A percentile compares a stretch with the other conserved stretches of the same genome.
phyloP scores from a whole-genome alignment of 2,113 vertebrate genomes.

The Uria aalge region DNA sequence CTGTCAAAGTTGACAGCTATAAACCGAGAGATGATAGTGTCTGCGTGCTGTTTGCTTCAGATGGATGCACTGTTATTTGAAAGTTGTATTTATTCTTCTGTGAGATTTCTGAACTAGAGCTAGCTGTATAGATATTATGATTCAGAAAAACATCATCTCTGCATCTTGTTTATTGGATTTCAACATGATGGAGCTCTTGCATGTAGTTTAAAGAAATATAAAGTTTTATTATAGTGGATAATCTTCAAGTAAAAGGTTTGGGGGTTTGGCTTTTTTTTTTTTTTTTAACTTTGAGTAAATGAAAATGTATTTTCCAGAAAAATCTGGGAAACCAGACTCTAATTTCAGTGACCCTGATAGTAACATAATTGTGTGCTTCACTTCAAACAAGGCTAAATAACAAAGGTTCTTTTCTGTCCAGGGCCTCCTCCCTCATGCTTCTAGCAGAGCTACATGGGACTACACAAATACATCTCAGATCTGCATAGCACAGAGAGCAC shows the following conservation, averaged over 20 bases:
- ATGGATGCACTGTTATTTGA: neutral
- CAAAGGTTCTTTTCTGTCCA: neutral
- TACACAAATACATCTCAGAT: neutral
- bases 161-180: neutral
- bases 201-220: neutral
- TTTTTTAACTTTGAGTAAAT: neutral
- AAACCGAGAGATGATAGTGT: neutral
- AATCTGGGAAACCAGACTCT: neutral
- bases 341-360: neutral
- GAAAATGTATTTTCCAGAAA: neutral
- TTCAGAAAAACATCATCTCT: neutral
- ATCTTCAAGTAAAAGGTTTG: neutral
- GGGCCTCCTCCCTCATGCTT: neutral
- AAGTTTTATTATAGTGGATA: neutral
- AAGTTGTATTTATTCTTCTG: constrained; percentile 5
- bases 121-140: neutral
- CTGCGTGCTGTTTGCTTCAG: neutral
- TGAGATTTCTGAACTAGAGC: neutral
- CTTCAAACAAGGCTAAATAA: neutral
- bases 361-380: neutral
- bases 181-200: neutral
- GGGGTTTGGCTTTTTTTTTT: no score
- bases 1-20: neutral
- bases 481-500: neutral
- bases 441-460: neutral